A percentile compares a stretch with the other conserved stretches of the same genome.
These are phyloP conservation scores for Globodera ellingtonae DNA, from an alignment of 1,140 invertebrate genomes.

Conservation along the genomic window DNA sequence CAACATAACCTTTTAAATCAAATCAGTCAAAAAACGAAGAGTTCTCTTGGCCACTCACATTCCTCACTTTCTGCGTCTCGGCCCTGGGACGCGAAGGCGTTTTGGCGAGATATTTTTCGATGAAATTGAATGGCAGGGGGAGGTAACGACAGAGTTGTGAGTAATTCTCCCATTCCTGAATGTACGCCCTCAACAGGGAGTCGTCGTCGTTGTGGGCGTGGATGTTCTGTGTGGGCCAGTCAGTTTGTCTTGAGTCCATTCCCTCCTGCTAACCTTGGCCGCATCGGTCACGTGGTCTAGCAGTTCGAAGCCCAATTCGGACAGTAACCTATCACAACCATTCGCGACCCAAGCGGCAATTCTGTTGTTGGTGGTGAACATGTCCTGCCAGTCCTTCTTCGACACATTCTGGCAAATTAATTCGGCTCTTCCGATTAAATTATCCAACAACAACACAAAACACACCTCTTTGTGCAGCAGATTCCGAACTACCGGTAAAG, in stretches of 20 bases:
- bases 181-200: constrained; percentile 39
- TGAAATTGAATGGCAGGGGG: constrained; percentile 48
- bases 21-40: not conserved
- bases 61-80: constrained; percentile 19
- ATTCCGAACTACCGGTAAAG: constrained; percentile 41
- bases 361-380: constrained; percentile 52
- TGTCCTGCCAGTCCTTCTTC: constrained; percentile 54
- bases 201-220: constrained; percentile 40
- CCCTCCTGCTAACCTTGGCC: constrained; percentile 20
- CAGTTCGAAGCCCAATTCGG: constrained; percentile 42
- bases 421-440: too few species aligned
- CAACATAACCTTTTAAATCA: constrained; percentile 43
- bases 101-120: constrained; percentile 33
- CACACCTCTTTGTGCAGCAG: constrained; percentile 31
- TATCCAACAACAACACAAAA: constrained; percentile 1
- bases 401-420: constrained; percentile 48
- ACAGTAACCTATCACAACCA: constrained; percentile 29
- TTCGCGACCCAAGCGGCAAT: constrained; percentile 48
- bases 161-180: constrained; percentile 50
- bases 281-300: constrained; percentile 41
- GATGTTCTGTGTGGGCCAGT: constrained; percentile 32
- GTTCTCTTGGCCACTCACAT: constrained; percentile 8
- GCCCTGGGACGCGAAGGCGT: not conserved
- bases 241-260: not conserved
- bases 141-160: constrained; percentile 38